phyloP scores from a whole-genome alignment of 2,113 vertebrate genomes.

The Donacobius atricapilla region DNA sequence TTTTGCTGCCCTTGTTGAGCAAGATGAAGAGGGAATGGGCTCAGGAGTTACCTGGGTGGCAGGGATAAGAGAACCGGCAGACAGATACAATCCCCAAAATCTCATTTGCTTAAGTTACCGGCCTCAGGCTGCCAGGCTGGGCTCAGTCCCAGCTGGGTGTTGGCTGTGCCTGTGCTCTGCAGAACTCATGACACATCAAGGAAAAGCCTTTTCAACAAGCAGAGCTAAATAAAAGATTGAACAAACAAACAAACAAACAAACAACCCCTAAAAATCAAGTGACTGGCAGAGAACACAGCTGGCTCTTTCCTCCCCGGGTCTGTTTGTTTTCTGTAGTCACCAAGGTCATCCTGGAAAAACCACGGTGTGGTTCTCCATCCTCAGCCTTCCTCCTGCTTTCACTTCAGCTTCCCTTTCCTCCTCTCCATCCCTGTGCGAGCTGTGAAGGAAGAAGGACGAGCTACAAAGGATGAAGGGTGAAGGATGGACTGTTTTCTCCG shows the following conservation, averaged over 20 bases:
- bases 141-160: not conserved
- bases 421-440: not conserved
- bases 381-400: not conserved
- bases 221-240: not conserved
- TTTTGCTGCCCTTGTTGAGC: not conserved
- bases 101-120: not conserved
- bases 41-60: not conserved
- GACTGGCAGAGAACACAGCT: not conserved
- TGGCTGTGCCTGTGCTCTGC: not conserved
- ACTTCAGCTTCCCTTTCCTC: not conserved
- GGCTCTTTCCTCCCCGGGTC: not conserved
- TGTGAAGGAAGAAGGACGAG: not conserved
- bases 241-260: not conserved
- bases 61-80: not conserved
- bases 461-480: not conserved
- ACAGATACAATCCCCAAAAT: not conserved
- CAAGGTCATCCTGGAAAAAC: not conserved
- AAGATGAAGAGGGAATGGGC: not conserved
- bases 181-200: not conserved
- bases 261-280: not conserved
- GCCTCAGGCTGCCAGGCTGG: not conserved
- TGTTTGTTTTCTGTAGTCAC: not conserved
- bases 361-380: rapidly evolving
- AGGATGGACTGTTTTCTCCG: not conserved
- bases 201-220: not conserved